Percentiles rank a stretch among this genome's conserved stretches.
phyloP scores from a whole-genome alignment of 2,113 vertebrate species.

The Cephalopterus ornatus region DNA sequence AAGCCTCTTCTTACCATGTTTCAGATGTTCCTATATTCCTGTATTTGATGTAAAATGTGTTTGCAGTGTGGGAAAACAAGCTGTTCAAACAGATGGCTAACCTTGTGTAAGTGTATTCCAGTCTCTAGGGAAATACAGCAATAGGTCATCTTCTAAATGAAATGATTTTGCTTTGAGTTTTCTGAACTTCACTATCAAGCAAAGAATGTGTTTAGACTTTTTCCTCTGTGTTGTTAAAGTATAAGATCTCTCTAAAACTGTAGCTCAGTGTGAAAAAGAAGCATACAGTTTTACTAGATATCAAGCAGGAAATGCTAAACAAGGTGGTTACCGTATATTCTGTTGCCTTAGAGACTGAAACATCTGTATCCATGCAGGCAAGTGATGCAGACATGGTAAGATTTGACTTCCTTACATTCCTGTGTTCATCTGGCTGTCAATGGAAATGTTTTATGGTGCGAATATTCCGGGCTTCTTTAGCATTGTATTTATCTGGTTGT shows the following conservation, averaged over 20 bases:
- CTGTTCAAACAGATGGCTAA: neutral
- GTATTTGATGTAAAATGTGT: neutral
- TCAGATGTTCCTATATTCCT: neutral
- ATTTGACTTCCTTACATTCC: constrained; percentile 68
- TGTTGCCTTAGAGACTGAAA: constrained; percentile 74
- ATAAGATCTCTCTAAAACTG: neutral
- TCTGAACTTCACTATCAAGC: neutral
- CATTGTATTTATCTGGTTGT: constrained; percentile 43
- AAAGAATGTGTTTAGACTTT: neutral
- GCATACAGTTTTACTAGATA: neutral
- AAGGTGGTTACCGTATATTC: constrained; percentile 65
- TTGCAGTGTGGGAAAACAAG: neutral
- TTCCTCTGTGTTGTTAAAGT: neutral
- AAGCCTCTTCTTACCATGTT: neutral
- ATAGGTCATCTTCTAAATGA: neutral
- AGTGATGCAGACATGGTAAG: constrained; percentile 74
- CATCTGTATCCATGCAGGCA: constrained; percentile 73
- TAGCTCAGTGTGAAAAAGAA: neutral
- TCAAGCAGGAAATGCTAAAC: constrained; percentile 32
- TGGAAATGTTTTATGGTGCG: constrained; percentile 59
- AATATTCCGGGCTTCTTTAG: constrained; percentile 57
- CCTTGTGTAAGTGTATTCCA: neutral
- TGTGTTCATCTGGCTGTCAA: constrained; percentile 66
- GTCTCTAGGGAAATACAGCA: neutral
- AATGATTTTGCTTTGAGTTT: neutral